Evolutionary conservation across 2,797 vertebrate genomes (phyloP).

Genomic region (Anas capensis): DNA sequence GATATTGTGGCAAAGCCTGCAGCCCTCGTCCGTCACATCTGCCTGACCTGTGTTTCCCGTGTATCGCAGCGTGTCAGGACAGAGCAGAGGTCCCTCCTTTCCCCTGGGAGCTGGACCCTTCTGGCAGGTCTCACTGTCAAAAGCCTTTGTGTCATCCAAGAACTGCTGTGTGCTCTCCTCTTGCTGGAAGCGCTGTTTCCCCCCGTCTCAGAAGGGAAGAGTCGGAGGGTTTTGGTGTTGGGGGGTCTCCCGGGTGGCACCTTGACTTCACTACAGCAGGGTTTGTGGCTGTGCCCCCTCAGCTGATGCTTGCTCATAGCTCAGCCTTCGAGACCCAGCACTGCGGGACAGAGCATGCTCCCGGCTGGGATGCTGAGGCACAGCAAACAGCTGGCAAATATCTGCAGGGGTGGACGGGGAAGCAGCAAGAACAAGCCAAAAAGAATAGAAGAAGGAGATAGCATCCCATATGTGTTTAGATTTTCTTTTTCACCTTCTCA

Average conservation of each 20-base stretch:
- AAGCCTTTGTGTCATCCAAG: not conserved
- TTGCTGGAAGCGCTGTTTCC: slow-evolving; percentile 34
- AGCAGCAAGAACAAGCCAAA: not conserved
- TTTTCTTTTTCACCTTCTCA: not conserved
- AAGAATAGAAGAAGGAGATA: not conserved
- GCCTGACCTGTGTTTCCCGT: not conserved
- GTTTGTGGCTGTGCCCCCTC: slow-evolving; percentile 15
- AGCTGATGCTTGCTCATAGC: not conserved
- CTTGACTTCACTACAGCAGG: not conserved
- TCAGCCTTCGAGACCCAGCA: not conserved
- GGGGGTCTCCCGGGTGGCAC: not conserved
- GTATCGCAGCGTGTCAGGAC: fast-evolving
- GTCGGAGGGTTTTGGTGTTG: not conserved
- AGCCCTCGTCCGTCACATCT: not conserved
- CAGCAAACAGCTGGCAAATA: slow-evolving; percentile 9
- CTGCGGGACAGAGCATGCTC: not conserved
- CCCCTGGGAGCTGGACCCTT: not conserved
- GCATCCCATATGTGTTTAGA: not conserved
- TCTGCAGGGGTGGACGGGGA: not conserved
- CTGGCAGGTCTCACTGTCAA: not conserved
- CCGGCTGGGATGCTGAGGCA: not conserved
- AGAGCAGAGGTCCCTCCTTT: not conserved
- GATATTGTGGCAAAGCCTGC: not conserved
- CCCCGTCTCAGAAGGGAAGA: not conserved
- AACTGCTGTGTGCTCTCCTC: not conserved